A percentile compares a stretch with the other conserved stretches of the same genome.
These are phyloP conservation scores for Neoaliturus tenellus DNA, from an alignment of 2,888 invertebrate species.

Conservation along the genomic window DNA sequence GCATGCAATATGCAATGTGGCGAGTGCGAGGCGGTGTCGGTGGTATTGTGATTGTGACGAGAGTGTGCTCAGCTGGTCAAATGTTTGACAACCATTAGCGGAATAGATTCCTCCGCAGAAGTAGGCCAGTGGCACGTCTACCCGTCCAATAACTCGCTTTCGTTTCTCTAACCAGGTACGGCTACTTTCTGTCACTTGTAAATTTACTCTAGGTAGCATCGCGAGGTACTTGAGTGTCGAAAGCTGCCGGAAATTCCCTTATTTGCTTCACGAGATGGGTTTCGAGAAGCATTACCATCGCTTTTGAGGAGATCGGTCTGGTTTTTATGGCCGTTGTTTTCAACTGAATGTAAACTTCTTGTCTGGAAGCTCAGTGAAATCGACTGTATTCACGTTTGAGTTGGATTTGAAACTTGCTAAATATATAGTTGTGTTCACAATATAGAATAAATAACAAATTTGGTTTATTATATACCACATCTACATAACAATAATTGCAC, in stretches of 20 bases:
- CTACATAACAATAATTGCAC: no score
- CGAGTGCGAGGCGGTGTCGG: no score
- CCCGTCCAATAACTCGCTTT: background rate
- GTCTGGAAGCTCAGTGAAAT: no score
- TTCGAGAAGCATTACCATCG: background rate
- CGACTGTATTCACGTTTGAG: no score
- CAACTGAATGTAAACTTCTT: no score
- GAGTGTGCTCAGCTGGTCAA: background rate
- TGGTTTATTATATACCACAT: no score
- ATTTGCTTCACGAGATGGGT: slow-evolving; percentile 16
- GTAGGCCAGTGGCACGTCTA: background rate
- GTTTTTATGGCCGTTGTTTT: background rate
- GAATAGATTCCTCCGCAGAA: background rate
- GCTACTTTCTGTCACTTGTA: background rate
- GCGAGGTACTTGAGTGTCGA: background rate
- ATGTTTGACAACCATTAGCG: background rate
- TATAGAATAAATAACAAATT: no score
- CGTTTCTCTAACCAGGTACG: background rate
- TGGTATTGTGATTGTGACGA: no score
- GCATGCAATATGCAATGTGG: no score
- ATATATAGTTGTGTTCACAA: no score
- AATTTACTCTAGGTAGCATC: background rate
- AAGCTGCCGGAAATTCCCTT: slow-evolving; percentile 14
- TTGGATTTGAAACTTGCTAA: no score
- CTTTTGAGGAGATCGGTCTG: background rate